Evolutionary conservation across 2,888 invertebrate genomes (phyloP).

Genomic region (Drosophila borborema): DNA sequence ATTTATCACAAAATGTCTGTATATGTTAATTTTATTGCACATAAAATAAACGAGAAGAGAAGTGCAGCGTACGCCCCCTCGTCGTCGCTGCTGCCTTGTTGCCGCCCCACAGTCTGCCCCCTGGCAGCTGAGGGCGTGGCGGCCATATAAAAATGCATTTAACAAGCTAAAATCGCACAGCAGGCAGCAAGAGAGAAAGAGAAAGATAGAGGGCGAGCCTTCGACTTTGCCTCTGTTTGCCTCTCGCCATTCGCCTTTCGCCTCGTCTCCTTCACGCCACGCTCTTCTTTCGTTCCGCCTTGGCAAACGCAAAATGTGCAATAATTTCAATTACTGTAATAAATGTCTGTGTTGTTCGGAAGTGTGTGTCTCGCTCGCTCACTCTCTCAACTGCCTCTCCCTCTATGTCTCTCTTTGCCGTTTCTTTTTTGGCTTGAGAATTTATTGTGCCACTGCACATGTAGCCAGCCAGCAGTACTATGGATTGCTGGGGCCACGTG

Average conservation of each 20-base stretch:
- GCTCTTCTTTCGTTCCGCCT: conserved; percentile 30
- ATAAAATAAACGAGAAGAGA: conserved; percentile 68
- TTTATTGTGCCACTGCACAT: conserved; percentile 60
- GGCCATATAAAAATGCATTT: conserved; percentile 77
- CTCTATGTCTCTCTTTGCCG: neutral
- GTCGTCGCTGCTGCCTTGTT: neutral
- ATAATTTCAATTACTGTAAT: conserved; percentile 84
- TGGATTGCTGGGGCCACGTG: conserved; percentile 50
- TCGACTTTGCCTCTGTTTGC: conserved; percentile 26
- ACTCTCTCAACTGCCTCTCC: neutral
- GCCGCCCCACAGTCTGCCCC: conserved; percentile 35
- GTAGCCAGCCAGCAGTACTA: conserved; percentile 31
- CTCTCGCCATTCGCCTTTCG: neutral
- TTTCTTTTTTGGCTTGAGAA: conserved; percentile 41
- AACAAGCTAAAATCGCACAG: conserved; percentile 70
- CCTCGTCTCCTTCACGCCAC: too few species aligned
- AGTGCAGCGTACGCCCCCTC: neutral
- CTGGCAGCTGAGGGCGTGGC: conserved; percentile 41
- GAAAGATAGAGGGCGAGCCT: conserved; percentile 26
- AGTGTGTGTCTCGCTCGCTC: conserved; percentile 27
- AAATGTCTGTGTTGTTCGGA: conserved; percentile 76
- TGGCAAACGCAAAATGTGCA: conserved; percentile 81
- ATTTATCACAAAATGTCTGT: conserved; percentile 84
- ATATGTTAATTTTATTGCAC: conserved; percentile 84
- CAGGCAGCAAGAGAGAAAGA: conserved; percentile 24